A percentile compares a stretch with the other conserved stretches of the same genome.
Evolutionary conservation across 2,888 invertebrate species (phyloP).

Genomic region (Stenodera caucasica): DNA sequence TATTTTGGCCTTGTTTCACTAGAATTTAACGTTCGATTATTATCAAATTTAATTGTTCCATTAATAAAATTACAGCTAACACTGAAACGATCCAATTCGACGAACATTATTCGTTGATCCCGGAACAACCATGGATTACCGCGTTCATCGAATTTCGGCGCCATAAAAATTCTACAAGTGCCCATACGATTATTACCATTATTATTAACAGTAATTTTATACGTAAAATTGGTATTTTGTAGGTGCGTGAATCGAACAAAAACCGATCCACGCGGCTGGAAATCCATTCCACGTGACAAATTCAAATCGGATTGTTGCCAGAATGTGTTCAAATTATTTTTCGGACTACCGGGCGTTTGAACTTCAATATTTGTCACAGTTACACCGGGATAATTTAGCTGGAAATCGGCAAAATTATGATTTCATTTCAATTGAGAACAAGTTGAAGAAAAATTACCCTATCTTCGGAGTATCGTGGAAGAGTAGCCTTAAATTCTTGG

Average conservation of each 20-base stretch:
- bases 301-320: constrained; percentile 83
- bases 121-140: constrained; percentile 64
- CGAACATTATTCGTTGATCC: constrained; percentile 67
- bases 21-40: constrained; percentile 26
- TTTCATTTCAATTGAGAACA: background rate
- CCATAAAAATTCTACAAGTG: constrained; percentile 71
- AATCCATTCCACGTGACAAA: constrained; percentile 79
- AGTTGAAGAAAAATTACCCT: constrained; percentile 55
- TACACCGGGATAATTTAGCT: constrained; percentile 68
- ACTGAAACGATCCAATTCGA: constrained; percentile 75
- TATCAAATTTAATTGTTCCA: no score
- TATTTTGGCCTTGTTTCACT: constrained; percentile 71
- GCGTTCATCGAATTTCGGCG: constrained; percentile 68
- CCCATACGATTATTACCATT: constrained; percentile 57
- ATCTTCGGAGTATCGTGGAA: constrained; percentile 65
- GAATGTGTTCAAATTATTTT: constrained; percentile 67
- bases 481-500: constrained; percentile 70
- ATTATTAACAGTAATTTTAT: constrained; percentile 56
- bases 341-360: constrained; percentile 55
- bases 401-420: constrained; percentile 22
- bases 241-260: constrained; percentile 75
- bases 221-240: constrained; percentile 72
- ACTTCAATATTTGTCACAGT: constrained; percentile 63
- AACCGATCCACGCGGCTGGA: constrained; percentile 74
- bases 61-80: background rate